A percentile compares a stretch with the other conserved stretches of the same genome.
Conservation (phyloP, 2,797 vertebrate genomes). For the Rhynchotus rufescens region DNA sequence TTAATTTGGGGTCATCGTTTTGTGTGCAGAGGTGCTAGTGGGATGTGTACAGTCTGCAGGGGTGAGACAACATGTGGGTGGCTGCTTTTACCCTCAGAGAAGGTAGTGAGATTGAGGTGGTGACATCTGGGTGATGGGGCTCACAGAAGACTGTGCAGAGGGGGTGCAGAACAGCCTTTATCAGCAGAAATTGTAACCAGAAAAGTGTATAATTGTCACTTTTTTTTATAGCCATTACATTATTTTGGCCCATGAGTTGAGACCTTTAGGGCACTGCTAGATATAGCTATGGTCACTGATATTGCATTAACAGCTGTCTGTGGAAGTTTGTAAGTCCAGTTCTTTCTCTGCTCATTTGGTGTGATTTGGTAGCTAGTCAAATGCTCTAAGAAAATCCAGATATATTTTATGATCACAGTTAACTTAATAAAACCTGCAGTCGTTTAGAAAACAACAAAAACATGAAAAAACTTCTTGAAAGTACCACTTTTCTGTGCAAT, state of each 20-base stretch:
- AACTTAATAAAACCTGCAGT: neutral
- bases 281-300: neutral
- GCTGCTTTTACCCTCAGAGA: neutral
- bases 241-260: neutral
- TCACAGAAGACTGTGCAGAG: neutral
- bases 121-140: neutral
- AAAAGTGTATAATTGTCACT: neutral
- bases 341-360: neutral
- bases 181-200: neutral
- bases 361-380: neutral
- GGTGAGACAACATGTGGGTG: accelerated
- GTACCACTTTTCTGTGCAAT: neutral
- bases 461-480: neutral
- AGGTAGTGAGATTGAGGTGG: accelerated
- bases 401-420: neutral
- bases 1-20: neutral
- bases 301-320: accelerated
- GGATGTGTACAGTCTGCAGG: neutral
- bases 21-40: neutral
- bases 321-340: neutral
- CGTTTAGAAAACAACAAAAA: neutral
- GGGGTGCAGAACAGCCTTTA: neutral
- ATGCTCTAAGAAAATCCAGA: neutral
- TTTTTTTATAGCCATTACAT: neutral
- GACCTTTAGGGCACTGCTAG: neutral